Percentiles rank a stretch among this genome's conserved stretches.
Evolutionary conservation across 2,888 invertebrate species (phyloP).

Genomic region (Eristalis tenax): DNA sequence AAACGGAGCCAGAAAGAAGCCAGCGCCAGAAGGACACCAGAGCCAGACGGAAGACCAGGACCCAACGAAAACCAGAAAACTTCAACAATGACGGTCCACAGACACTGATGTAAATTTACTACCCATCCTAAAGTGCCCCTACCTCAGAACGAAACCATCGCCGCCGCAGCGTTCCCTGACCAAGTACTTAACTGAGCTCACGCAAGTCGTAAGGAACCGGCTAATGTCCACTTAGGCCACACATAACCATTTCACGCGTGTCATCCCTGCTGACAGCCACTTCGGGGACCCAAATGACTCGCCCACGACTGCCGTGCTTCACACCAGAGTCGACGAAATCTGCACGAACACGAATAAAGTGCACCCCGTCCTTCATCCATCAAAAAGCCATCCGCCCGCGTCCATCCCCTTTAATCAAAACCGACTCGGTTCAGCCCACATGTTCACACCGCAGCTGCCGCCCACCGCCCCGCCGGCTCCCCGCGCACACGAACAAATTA

Average conservation of each 20-base stretch:
- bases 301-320: background rate
- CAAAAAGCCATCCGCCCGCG: background rate
- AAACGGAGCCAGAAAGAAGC: too few species aligned
- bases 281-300: background rate
- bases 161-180: background rate
- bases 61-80: background rate
- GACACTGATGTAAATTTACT: background rate
- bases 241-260: background rate
- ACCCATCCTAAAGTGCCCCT: background rate
- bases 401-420: background rate
- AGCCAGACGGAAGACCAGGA: too few species aligned
- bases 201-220: background rate
- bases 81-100: too few species aligned
- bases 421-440: background rate
- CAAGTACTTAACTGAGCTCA: background rate
- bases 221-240: background rate
- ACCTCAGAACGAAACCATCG: background rate
- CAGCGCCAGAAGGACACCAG: too few species aligned
- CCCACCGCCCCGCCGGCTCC: background rate
- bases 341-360: background rate
- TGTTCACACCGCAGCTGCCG: background rate
- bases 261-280: background rate
- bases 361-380: background rate
- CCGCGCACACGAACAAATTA: slow-evolving; percentile 51
- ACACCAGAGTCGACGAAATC: background rate